A percentile compares a stretch with the other conserved stretches of the same genome.
phyloP scores from a whole-genome alignment of 2,888 invertebrate species.

The Euplagia quadripunctaria region DNA sequence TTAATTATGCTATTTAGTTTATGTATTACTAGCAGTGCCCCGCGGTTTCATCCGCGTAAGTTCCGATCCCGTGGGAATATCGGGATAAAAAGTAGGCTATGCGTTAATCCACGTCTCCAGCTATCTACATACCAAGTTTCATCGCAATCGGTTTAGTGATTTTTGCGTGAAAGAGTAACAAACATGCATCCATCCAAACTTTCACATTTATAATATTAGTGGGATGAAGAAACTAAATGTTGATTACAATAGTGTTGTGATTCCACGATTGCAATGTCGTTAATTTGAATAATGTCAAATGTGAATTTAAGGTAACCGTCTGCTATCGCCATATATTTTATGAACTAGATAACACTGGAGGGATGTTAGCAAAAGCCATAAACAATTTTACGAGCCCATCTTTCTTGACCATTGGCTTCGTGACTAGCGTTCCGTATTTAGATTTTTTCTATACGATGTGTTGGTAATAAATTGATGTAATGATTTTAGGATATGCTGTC shows the following conservation, averaged over 20 bases:
- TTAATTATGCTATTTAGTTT: no score
- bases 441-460: conserved; percentile 20
- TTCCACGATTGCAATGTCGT: neutral
- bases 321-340: conserved; percentile 66
- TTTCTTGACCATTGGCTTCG: conserved; percentile 54
- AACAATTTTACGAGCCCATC: conserved; percentile 64
- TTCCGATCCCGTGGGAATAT: no score
- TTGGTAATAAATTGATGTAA: conserved; percentile 1
- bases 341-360: conserved; percentile 48
- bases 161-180: no score
- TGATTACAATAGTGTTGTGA: neutral
- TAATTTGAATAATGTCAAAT: conserved; percentile 29
- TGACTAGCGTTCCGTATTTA: conserved; percentile 35
- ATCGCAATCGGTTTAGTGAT: no score
- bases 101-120: no score
- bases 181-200: no score
- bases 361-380: conserved; percentile 57
- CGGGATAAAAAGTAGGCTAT: no score
- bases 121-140: no score
- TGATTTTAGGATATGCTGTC: neutral
- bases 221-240: neutral
- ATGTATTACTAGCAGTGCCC: no score
- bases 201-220: no score
- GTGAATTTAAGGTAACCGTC: conserved; percentile 5
- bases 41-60: no score